A percentile compares a stretch with the other conserved stretches of the same genome.
Evolutionary conservation across 2,113 vertebrate species (phyloP).

Genomic region (Eulacestoma nigropectus): DNA sequence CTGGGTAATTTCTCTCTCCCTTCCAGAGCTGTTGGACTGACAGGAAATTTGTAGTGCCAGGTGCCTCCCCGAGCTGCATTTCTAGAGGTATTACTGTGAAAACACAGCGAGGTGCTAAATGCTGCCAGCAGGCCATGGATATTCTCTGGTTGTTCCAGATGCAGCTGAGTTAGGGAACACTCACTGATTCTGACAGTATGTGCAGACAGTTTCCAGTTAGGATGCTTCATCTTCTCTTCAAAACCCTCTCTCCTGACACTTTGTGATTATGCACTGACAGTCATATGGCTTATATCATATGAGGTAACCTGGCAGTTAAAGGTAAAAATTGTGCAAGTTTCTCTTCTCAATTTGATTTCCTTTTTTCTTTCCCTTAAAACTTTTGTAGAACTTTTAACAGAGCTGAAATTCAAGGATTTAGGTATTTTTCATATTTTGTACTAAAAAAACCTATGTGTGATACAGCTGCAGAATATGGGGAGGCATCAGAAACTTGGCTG

Average conservation of each 20-base stretch:
- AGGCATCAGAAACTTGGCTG: not conserved
- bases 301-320: not conserved
- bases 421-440: not conserved
- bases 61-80: not conserved
- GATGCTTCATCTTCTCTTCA: not conserved
- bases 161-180: not conserved
- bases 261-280: not conserved
- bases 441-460: not conserved
- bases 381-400: not conserved
- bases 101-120: conserved; percentile 7
- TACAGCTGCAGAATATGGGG: not conserved
- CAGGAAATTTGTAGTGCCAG: conserved; percentile 35
- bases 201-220: not conserved
- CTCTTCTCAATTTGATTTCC: not conserved
- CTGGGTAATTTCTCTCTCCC: conserved; percentile 44
- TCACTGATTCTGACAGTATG: not conserved
- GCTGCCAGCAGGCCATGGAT: not conserved
- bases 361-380: not conserved
- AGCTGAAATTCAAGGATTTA: not conserved
- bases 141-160: not conserved
- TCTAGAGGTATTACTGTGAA: conserved; percentile 26
- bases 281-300: not conserved
- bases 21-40: conserved; percentile 2
- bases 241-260: not conserved
- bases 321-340: not conserved